Evolutionary conservation across 2,797 vertebrate species (phyloP).

Genomic region (Ptychobarbus kaznakovi): DNA sequence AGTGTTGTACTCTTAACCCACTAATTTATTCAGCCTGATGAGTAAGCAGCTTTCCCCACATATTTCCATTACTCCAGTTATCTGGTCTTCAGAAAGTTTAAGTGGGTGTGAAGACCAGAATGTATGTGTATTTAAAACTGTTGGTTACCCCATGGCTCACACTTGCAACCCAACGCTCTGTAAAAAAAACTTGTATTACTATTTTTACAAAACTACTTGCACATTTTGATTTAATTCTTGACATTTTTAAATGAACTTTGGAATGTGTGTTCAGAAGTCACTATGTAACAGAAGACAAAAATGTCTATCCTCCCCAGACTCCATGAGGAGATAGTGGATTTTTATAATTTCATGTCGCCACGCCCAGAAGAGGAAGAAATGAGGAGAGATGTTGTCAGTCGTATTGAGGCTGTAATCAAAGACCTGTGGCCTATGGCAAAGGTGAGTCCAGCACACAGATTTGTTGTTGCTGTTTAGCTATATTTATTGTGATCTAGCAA

Average conservation of each 20-base stretch:
- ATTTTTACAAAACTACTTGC: background rate
- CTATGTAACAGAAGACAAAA: background rate
- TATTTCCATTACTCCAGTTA: background rate
- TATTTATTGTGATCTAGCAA: background rate
- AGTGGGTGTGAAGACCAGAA: background rate
- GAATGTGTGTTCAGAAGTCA: background rate
- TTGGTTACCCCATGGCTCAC: background rate
- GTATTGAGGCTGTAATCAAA: constrained; percentile 94
- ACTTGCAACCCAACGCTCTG: background rate
- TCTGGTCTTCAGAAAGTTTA: background rate
- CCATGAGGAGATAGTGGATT: constrained; percentile 97
- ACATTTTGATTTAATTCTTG: background rate
- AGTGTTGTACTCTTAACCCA: background rate
- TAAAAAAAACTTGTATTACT: background rate
- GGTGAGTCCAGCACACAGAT: constrained; percentile 75
- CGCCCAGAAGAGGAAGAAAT: constrained; percentile 94
- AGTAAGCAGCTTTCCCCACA: background rate
- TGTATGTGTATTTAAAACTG: background rate
- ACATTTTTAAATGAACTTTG: background rate
- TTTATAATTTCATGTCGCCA: constrained; percentile 98
- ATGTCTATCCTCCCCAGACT: constrained; percentile 75
- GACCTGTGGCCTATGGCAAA: constrained; percentile 94
- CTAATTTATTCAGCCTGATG: background rate
- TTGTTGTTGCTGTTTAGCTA: background rate
- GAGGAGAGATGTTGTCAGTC: constrained; percentile 94